Base-by-base conservation (phyloP, 2,888 invertebrate species). In the Drosophila merina region DNA sequence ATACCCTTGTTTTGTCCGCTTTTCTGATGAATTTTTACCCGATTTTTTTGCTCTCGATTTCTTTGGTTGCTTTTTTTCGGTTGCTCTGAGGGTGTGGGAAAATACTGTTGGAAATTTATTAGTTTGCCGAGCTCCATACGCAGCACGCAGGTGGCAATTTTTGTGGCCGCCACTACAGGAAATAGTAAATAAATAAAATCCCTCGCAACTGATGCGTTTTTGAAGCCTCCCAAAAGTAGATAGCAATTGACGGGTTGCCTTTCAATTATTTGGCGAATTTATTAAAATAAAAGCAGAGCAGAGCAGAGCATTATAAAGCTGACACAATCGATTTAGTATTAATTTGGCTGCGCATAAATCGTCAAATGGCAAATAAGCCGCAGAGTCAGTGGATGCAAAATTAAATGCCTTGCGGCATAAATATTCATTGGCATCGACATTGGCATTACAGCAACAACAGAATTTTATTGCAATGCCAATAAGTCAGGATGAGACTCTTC, bases 261-360 rank as follows among this genome's bases (percentile, higher is more conserved):
- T 56, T 56, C 40, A 44, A 42, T 50, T 44, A 67, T 55, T 67
- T 26, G 31, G 7, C 14, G 14, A 38, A 44, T 20, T 44, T 20
- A 20, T 38, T 20, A 64, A 47, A 64, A 30, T n/a, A 60, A 6
- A 31, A 48, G 30, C 14, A 47, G n/a, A 38, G 54, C 10, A 33
- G n/a, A n/a, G n/a, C 14, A 14, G 14, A 14, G 25, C 52, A 40
- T 38, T 59, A 54, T 49, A 47, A 55, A 56, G 42, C 58, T 63
- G 68, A 72, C 72, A 64, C 85, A 87, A 85, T 87, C 82, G 76
- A 78, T 85, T 81, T 78, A 59, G 72, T 76, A 85, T 85, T 82
- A 87, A 87, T 78, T 87, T 85, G 59, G 49, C 45, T 45, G 40
- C 58, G 58, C 56, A 72, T 84, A 84, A 80, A 84, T 84, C 70